A percentile compares a stretch with the other conserved stretches of the same genome.
These are phyloP conservation scores for Alcedo quadribrachys DNA, from an alignment of 2,797 vertebrate species.

Conservation along the genomic window DNA sequence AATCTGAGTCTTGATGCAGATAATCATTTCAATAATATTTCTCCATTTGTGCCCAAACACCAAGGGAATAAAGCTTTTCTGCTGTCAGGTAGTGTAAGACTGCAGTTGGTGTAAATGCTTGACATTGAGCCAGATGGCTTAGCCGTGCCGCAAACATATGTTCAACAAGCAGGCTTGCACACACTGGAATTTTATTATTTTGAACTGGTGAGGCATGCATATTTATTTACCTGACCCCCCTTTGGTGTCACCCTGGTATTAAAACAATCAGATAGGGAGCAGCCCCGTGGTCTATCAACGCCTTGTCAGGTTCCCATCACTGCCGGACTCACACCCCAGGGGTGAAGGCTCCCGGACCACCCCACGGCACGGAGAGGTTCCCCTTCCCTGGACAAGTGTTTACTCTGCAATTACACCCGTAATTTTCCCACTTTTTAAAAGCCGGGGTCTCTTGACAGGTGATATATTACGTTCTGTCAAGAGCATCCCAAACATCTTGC, in stretches of 20 bases:
- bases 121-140: slow-evolving; percentile 99
- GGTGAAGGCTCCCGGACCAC: neutral
- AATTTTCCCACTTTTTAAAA: slow-evolving; percentile 2
- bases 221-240: slow-evolving; percentile 93
- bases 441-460: neutral
- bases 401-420: neutral
- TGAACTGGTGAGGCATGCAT: slow-evolving; percentile 93
- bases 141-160: slow-evolving; percentile 98
- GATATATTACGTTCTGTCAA: slow-evolving; percentile 1
- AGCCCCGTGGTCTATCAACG: slow-evolving; percentile 36
- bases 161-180: slow-evolving; percentile 98
- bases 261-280: slow-evolving; percentile 78
- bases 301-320: slow-evolving; percentile 42
- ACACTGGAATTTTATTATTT: slow-evolving; percentile 98
- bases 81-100: slow-evolving; percentile 99
- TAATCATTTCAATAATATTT: slow-evolving; percentile 99
- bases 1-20: slow-evolving; percentile 99
- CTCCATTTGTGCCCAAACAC: slow-evolving; percentile 99
- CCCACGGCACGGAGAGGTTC: neutral
- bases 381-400: neutral
- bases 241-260: slow-evolving; percentile 81
- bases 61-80: slow-evolving; percentile 99
- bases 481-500: neutral
- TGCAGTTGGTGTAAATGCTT: slow-evolving; percentile 99
- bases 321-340: fast-evolving